phyloP scores from a whole-genome alignment of 2,113 vertebrate species.

The Cyprinus carpio region DNA sequence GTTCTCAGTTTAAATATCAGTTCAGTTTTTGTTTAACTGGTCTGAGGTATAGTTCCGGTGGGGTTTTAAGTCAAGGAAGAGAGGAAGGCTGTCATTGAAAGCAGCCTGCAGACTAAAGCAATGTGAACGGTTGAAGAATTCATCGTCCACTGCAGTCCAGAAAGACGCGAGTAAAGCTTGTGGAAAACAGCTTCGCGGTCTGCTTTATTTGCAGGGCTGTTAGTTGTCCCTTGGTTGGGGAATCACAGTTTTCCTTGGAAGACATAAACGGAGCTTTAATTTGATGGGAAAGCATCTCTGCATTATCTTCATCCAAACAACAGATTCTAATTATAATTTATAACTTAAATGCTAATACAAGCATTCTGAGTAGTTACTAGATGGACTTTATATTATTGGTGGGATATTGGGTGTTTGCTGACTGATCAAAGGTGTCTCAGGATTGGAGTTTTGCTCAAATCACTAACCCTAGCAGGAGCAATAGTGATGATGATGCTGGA shows the following conservation, averaged over 20 bases:
- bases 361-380: not conserved
- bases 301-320: too few species aligned
- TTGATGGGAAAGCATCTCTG: constrained; percentile 64
- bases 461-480: not conserved
- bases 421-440: not conserved
- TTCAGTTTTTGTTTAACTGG: not conserved
- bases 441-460: not conserved
- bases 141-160: not conserved
- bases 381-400: not conserved
- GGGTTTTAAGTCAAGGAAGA: not conserved
- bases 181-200: not conserved
- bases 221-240: constrained; percentile 48
- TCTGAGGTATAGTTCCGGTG: not conserved
- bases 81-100: not conserved
- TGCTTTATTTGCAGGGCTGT: constrained; percentile 52
- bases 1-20: not conserved
- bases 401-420: too few species aligned
- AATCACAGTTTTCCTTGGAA: constrained; percentile 33
- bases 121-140: too few species aligned
- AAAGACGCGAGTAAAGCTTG: constrained; percentile 9
- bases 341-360: not conserved
- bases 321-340: not conserved
- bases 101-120: not conserved
- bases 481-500: not conserved
- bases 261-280: constrained; percentile 37